Conservation (phyloP, 2,888 invertebrate species). For the Mythimna loreyi region DNA sequence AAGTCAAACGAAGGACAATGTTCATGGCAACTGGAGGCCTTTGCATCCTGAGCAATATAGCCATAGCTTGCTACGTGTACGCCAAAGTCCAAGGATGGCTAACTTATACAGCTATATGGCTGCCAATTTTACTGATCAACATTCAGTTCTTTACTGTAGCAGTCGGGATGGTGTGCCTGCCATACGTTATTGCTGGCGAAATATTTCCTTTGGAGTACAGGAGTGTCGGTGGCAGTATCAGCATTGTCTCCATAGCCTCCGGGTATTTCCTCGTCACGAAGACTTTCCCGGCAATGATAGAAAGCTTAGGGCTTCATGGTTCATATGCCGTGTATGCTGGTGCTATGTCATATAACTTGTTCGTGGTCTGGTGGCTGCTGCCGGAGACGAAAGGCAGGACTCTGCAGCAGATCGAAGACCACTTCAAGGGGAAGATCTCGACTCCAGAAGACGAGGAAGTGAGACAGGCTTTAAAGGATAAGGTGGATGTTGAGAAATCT, state of each 20-base stretch:
- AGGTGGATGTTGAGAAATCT: constrained; percentile 53
- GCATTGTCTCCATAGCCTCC: constrained; percentile 88
- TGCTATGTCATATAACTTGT: constrained; percentile 83
- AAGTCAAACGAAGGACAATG: constrained; percentile 90
- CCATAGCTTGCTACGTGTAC: constrained; percentile 83
- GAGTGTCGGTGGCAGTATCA: constrained; percentile 91
- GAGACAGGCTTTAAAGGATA: constrained; percentile 51
- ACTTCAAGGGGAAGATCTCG: constrained; percentile 75
- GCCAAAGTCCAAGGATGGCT: constrained; percentile 65
- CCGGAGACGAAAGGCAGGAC: constrained; percentile 93
- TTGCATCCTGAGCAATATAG: constrained; percentile 87
- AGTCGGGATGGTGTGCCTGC: constrained; percentile 91
- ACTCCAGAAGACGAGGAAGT: constrained; percentile 65
- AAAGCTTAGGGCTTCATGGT: constrained; percentile 83
- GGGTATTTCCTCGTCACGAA: constrained; percentile 91
- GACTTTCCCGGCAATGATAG: constrained; percentile 88
- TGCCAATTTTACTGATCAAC: constrained; percentile 84
- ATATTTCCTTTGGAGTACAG: constrained; percentile 91
- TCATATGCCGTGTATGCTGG: constrained; percentile 90
- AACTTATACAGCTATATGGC: constrained; percentile 75
- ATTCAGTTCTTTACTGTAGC: constrained; percentile 88
- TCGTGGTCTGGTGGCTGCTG: constrained; percentile 87
- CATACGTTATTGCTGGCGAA: constrained; percentile 93
- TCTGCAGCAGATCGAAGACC: constrained; percentile 92
- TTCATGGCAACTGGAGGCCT: constrained; percentile 89